A percentile compares a stretch with the other conserved stretches of the same genome.
These are phyloP conservation scores for Ptychoptera albimana DNA, from an alignment of 2,888 invertebrate genomes.

Conservation along the genomic window DNA sequence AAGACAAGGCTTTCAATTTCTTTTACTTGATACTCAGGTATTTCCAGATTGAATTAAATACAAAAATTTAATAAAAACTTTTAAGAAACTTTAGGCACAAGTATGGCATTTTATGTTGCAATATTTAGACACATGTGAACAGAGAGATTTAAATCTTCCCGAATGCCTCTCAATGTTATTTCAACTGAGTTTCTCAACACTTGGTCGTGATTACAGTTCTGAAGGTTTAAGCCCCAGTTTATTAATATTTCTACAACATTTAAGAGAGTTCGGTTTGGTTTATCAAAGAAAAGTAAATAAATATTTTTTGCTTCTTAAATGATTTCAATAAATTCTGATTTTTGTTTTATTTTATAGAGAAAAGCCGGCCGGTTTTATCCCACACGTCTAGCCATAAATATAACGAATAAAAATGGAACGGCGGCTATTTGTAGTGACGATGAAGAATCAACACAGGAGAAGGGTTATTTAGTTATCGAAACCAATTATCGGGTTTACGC, in stretches of 20 bases:
- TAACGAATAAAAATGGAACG: constrained; percentile 40
- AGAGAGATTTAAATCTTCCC: constrained; percentile 68
- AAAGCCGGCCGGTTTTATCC: constrained; percentile 90
- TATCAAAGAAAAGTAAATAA: constrained; percentile 75
- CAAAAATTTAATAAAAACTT: not conserved
- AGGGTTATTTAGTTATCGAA: constrained; percentile 83
- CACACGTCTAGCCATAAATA: constrained; percentile 78
- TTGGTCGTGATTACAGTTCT: constrained; percentile 93
- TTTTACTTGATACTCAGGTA: constrained; percentile 83
- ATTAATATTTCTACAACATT: constrained; percentile 80
- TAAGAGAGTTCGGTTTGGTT: constrained; percentile 93
- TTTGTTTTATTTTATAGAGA: constrained; percentile 46
- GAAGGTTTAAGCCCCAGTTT: constrained; percentile 83
- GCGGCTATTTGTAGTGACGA: constrained; percentile 30
- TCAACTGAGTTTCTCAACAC: constrained; percentile 85
- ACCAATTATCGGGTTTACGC: constrained; percentile 79
- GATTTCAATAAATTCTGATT: not conserved
- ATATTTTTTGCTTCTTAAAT: not conserved
- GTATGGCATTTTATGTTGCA: constrained; percentile 97
- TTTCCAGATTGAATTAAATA: not conserved
- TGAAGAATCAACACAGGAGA: constrained; percentile 31
- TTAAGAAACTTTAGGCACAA: constrained; percentile 40
- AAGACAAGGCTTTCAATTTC: constrained; percentile 91
- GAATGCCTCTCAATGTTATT: constrained; percentile 93
- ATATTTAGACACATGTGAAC: constrained; percentile 84